Percentiles rank a stretch among this genome's conserved stretches.
Evolutionary conservation across 1,140 invertebrate genomes (phyloP).

Genomic region (Hirudo medicinalis): DNA sequence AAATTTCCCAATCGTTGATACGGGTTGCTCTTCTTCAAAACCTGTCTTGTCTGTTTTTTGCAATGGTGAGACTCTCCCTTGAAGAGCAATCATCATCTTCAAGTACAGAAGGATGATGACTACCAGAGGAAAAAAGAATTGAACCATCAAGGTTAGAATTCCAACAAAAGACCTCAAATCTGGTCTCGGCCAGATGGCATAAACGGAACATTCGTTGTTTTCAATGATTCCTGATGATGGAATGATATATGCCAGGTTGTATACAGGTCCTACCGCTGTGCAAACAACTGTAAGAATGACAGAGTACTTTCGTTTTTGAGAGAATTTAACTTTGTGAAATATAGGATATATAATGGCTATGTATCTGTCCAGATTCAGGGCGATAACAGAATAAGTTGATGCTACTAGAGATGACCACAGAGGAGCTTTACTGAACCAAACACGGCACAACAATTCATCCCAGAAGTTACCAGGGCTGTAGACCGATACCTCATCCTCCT

Average conservation of each 20-base stretch:
- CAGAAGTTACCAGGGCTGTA: neutral
- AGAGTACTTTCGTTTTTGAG: neutral
- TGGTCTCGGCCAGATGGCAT: neutral
- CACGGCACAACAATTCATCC: slow-evolving; percentile 18
- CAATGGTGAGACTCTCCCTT: neutral
- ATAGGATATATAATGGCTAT: slow-evolving; percentile 20
- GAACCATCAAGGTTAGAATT: slow-evolving; percentile 15
- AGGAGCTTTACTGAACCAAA: slow-evolving; percentile 17
- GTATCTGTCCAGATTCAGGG: slow-evolving; percentile 20
- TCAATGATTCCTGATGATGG: slow-evolving; percentile 11
- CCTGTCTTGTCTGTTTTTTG: no score
- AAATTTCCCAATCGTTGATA: neutral
- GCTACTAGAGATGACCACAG: slow-evolving; percentile 18
- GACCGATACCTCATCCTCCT: neutral
- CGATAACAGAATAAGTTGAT: slow-evolving; percentile 20
- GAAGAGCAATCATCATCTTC: slow-evolving; percentile 14
- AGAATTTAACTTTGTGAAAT: slow-evolving; percentile 16
- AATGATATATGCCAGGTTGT: neutral
- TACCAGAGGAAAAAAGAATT: slow-evolving; percentile 14
- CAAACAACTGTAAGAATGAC: neutral
- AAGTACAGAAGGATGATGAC: slow-evolving; percentile 11
- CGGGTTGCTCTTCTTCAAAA: no score
- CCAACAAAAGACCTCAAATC: slow-evolving; percentile 2
- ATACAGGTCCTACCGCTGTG: slow-evolving; percentile 11
- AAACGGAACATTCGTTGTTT: neutral